phyloP scores from a whole-genome alignment of 2,113 vertebrate species.

The Dryoscopus gambensis region DNA sequence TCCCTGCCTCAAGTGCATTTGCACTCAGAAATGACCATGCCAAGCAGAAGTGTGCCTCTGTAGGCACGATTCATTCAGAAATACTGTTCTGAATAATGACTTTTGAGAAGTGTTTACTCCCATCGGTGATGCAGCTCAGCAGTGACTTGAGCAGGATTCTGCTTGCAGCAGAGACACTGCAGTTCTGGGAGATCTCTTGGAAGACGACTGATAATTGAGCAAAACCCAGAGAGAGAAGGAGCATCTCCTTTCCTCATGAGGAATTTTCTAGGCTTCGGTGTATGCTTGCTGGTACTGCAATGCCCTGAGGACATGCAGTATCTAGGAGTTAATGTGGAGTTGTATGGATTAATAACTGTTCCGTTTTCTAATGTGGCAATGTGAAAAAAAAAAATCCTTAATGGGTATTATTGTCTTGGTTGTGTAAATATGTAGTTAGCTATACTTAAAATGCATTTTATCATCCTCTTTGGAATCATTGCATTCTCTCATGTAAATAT shows the following conservation, averaged over 20 bases:
- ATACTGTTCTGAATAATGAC: not conserved
- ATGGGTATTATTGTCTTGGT: slow-evolving; percentile 52
- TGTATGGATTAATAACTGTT: slow-evolving; percentile 29
- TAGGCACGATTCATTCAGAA: not conserved
- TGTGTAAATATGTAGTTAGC: slow-evolving; percentile 47
- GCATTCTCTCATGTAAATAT: slow-evolving; percentile 56
- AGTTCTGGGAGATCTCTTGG: not conserved
- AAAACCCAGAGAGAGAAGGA: not conserved
- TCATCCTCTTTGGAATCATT: slow-evolving; percentile 48
- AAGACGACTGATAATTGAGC: not conserved
- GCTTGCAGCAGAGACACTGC: not conserved
- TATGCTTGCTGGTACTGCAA: not conserved
- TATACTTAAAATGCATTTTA: slow-evolving; percentile 47
- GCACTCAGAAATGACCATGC: not conserved
- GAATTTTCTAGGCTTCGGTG: not conserved
- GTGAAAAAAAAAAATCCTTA: not conserved
- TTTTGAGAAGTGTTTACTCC: not conserved
- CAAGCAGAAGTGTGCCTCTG: not conserved
- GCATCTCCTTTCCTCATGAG: not conserved
- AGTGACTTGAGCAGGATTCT: not conserved
- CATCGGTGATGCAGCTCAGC: not conserved
- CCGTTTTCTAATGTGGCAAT: not conserved
- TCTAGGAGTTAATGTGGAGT: not conserved
- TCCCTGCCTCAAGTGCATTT: not conserved
- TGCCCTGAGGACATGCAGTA: not conserved